A percentile compares a stretch with the other conserved stretches of the same genome.
Evolutionary conservation across 2,113 vertebrate species (phyloP).

Genomic region (human (Homo sapiens)): GRCh38 chr19:9157501-9158000

Average conservation of each 20-base stretch:
- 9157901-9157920: background rate
- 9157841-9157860: background rate
- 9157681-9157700: too few species aligned
- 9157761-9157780: too few species aligned
- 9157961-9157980: slow-evolving; percentile 56
- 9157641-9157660: background rate
- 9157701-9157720: too few species aligned
- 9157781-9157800: background rate
- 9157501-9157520: background rate
- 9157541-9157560: background rate
- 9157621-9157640: background rate
- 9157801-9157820: background rate
- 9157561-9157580: background rate
- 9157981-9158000: slow-evolving; percentile 72
- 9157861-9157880: slow-evolving; percentile 41
- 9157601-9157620: background rate
- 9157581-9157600: background rate
- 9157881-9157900: background rate
- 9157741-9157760: too few species aligned
- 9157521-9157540: accelerated
- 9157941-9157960: slow-evolving; percentile 2
- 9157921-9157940: background rate
- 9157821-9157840: slow-evolving; percentile 51
- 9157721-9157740: too few species aligned
- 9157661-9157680: background rate